Evolutionary conservation across 2,797 vertebrate species (phyloP).

Genomic region (Poliocrania exsul): DNA sequence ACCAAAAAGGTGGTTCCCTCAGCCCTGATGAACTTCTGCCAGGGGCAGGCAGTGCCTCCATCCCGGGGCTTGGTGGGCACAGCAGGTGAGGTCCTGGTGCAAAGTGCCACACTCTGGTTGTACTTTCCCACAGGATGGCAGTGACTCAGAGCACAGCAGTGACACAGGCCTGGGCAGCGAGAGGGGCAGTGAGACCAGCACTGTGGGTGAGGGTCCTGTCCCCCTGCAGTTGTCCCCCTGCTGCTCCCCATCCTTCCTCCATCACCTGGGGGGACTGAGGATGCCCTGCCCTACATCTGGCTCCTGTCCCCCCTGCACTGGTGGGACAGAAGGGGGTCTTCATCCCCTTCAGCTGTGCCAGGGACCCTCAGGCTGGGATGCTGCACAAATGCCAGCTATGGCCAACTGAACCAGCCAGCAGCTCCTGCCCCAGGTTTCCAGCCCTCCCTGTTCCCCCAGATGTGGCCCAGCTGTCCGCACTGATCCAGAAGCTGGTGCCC

Average conservation of each 20-base stretch:
- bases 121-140: conserved; percentile 50
- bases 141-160: conserved; percentile 79
- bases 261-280: fast-evolving
- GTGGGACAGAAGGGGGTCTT: background rate
- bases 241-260: fast-evolving
- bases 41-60: fast-evolving
- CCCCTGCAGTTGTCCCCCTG: background rate
- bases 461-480: conserved; percentile 70
- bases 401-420: fast-evolving
- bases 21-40: fast-evolving
- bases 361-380: background rate
- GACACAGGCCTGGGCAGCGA: conserved; percentile 85
- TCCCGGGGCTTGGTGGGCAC: fast-evolving
- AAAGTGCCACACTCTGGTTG: background rate
- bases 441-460: conserved; percentile 57
- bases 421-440: background rate
- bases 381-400: fast-evolving
- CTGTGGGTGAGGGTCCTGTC: background rate
- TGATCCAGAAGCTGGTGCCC: conserved; percentile 80
- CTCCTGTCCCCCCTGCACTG: background rate
- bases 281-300: fast-evolving
- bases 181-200: conserved; percentile 30
- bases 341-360: fast-evolving
- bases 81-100: background rate
- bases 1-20: conserved; percentile 26